Conservation (phyloP, 2,797 vertebrate genomes). For the Choloepus didactylus region DNA sequence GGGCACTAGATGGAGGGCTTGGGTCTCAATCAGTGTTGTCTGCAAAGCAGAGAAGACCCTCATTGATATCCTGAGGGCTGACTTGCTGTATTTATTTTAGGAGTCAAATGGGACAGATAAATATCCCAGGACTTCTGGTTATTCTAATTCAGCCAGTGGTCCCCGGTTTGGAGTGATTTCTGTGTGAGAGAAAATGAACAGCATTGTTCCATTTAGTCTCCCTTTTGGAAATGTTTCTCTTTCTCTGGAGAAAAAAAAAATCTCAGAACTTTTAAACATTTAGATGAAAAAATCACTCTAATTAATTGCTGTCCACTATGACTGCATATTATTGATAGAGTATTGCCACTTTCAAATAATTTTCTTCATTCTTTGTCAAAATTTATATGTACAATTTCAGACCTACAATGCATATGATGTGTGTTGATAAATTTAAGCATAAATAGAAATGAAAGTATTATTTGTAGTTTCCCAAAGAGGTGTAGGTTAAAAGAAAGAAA, state of each 20-base stretch:
- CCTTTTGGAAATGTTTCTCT: slow-evolving; percentile 37
- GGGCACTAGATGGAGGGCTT: background rate
- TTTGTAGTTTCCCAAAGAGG: background rate
- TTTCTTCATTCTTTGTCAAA: slow-evolving; percentile 37
- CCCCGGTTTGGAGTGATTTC: background rate
- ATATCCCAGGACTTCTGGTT: background rate
- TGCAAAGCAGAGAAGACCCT: background rate
- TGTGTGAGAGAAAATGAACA: background rate
- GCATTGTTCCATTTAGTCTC: background rate
- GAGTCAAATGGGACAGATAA: background rate
- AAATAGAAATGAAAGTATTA: background rate
- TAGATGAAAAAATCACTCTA: background rate
- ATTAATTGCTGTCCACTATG: background rate
- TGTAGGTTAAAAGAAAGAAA: background rate
- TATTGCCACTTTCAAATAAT: slow-evolving; percentile 30
- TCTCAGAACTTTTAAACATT: background rate
- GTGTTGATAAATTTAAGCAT: background rate
- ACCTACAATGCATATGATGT: background rate
- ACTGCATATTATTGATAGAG: background rate
- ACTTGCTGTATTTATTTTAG: slow-evolving; percentile 2
- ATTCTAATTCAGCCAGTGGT: background rate
- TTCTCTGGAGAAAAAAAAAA: background rate
- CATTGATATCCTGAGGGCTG: rapidly evolving
- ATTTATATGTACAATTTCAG: background rate
- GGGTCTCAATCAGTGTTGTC: background rate